Base-by-base conservation (phyloP, 2,888 invertebrate genomes). In the Drosophila niveifrons region DNA sequence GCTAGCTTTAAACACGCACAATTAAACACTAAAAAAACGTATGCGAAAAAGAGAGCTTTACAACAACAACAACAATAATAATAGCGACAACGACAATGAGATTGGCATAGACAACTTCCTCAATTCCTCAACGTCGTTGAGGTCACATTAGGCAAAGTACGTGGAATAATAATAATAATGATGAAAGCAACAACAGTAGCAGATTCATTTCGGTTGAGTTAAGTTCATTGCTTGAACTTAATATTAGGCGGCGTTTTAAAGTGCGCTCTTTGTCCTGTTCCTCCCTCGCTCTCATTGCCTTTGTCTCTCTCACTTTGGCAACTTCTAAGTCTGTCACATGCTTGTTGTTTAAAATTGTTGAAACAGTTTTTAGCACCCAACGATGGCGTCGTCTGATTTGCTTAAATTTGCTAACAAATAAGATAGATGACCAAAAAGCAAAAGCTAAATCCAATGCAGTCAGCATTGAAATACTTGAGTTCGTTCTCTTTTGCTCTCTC, bases 131-230 rank as follows among this genome's bases (percentile, higher is more conserved):
- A 9, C 50, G 50, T 76, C 78, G 9, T 87, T 89, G 84, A 90
- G 90, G 90, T 90, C 88, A 85, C 72, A 79, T 66, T 67, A 76
- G 71, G 59, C 80, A 78, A 44, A 73, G 52, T 56, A 56, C 56
- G 31, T 48, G 52, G 63, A 50, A 53, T 39, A 59, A 52, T 39
- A 55, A 55, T 29, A 48, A 48, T 29, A 44, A 53, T 15, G 36
- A 36, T 11, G 36, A 36, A 36, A 44, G 29, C 36, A 34, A 48
- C 9, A 39, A 13, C 36, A 39, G 10, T 23, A 43, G 17, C 13
- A 34, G 17, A 34, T 59, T 43, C 31, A 31, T 44, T 57, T 44
- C 3, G 13, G 13, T 17, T 52, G n/a, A 62, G 28, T 58, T 29
- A 29, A 58, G 53, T 61, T 58, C 13, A 47, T 58, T 57, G 34